phyloP scores from a whole-genome alignment of 2,797 vertebrate genomes.

The Coreius guichenoti region DNA sequence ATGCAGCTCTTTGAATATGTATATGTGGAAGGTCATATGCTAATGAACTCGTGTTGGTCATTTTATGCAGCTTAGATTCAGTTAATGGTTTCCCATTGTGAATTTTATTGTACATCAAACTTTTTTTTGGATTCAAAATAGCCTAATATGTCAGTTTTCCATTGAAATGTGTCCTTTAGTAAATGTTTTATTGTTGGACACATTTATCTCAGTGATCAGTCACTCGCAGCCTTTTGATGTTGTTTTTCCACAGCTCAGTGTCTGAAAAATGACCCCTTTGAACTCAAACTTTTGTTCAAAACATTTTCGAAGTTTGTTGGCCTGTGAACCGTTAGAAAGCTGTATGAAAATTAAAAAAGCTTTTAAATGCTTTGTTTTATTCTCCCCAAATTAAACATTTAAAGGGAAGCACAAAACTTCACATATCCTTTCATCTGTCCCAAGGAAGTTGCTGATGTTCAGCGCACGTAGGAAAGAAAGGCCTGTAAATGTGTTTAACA shows the following conservation, averaged over 20 bases:
- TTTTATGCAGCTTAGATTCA: neutral
- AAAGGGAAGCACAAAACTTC: conserved; percentile 7
- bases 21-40: neutral
- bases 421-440: conserved; percentile 30
- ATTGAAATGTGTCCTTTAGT: neutral
- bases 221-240: neutral
- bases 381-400: neutral
- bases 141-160: neutral
- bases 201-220: neutral
- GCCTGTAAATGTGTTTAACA: conserved; percentile 30
- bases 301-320: conserved; percentile 11
- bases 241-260: neutral
- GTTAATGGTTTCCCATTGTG: neutral
- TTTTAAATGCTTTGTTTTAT: conserved; percentile 4
- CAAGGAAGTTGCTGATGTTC: conserved; percentile 1
- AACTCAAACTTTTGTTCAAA: conserved; percentile 13
- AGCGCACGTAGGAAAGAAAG: neutral
- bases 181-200: neutral
- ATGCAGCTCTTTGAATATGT: too few species aligned
- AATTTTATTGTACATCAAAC: neutral
- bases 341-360: neutral
- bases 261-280: neutral
- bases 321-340: neutral
- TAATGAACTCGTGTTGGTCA: neutral
- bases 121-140: neutral